These are phyloP conservation scores for Scarus forsteni DNA, from an alignment of 2,797 vertebrate species.

Conservation along the genomic window DNA sequence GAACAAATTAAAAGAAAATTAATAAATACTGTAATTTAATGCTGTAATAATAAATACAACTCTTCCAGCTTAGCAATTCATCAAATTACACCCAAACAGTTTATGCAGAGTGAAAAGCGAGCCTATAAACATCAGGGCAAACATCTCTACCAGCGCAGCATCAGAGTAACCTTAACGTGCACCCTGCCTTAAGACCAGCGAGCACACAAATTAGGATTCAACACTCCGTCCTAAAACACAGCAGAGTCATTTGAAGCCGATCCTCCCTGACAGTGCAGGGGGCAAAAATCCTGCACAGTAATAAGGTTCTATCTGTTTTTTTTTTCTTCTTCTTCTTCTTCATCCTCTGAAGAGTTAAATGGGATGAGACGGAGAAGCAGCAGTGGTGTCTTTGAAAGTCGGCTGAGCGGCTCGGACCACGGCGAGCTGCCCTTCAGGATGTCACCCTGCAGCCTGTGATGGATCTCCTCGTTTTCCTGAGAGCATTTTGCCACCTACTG, in stretches of 20 bases:
- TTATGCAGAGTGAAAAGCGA: not conserved
- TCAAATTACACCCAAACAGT: not conserved
- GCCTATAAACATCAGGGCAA: not conserved
- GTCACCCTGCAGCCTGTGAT: constrained; percentile 34
- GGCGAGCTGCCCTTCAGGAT: constrained; percentile 45
- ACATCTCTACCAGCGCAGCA: not conserved
- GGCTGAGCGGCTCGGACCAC: constrained; percentile 16
- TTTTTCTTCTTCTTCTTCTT: constrained; percentile 15
- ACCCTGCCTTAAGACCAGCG: not conserved
- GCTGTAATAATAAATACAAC: too few species aligned
- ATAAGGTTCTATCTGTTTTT: constrained; percentile 23
- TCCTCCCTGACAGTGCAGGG: constrained; percentile 21
- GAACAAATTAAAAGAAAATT: too few species aligned
- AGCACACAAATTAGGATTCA: constrained; percentile 24
- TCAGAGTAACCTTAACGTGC: constrained; percentile 4
- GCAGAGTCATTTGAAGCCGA: constrained; percentile 19
- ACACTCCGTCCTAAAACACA: constrained; percentile 2
- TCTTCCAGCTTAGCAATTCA: not conserved
- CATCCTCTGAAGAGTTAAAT: constrained; percentile 25
- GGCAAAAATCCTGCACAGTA: constrained; percentile 8
- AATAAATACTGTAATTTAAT: too few species aligned
- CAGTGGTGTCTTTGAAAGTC: constrained; percentile 46
- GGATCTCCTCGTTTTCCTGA: constrained; percentile 68
- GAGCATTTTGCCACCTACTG: constrained; percentile 85
- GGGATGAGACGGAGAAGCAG: constrained; percentile 33